Evolutionary conservation across 2,797 vertebrate species (phyloP).

Genomic region (Rhodeus uyekii): DNA sequence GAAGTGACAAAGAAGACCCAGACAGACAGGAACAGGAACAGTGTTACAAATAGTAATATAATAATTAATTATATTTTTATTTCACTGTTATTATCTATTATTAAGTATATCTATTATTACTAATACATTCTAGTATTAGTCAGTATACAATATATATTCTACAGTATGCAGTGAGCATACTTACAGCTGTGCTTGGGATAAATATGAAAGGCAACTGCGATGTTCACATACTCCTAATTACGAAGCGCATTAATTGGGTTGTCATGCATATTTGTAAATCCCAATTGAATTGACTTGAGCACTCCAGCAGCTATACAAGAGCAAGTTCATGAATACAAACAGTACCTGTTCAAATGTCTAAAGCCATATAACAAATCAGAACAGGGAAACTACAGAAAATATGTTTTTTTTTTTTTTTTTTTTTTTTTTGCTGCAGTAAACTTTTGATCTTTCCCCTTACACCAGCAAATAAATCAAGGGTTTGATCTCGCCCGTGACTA

Average conservation of each 20-base stretch:
- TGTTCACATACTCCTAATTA: not conserved
- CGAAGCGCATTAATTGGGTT: constrained; percentile 23
- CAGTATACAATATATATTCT: not conserved
- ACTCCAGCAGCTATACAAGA: not conserved
- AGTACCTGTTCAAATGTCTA: not conserved
- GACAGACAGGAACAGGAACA: too few species aligned
- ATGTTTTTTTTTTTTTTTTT: constrained; percentile 19
- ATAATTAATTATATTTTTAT: too few species aligned
- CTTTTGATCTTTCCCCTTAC: not conserved
- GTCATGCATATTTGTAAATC: constrained; percentile 23
- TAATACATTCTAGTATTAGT: not conserved
- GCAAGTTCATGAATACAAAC: constrained; percentile 23
- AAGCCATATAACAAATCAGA: not conserved
- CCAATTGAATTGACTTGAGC: not conserved
- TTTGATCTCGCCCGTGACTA: not conserved
- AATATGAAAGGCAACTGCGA: not conserved
- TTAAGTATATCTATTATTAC: not conserved
- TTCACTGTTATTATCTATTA: not conserved
- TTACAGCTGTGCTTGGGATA: not conserved
- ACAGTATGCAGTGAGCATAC: not conserved
- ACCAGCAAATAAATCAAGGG: constrained; percentile 7
- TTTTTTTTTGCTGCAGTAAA: constrained; percentile 4
- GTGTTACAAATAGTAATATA: too few species aligned
- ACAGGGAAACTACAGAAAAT: not conserved
- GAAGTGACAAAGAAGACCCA: too few species aligned